Percentiles rank a stretch among this genome's conserved stretches.
Evolutionary conservation across 2,797 vertebrate species (phyloP).

Genomic region (Erethizon dorsatum): DNA sequence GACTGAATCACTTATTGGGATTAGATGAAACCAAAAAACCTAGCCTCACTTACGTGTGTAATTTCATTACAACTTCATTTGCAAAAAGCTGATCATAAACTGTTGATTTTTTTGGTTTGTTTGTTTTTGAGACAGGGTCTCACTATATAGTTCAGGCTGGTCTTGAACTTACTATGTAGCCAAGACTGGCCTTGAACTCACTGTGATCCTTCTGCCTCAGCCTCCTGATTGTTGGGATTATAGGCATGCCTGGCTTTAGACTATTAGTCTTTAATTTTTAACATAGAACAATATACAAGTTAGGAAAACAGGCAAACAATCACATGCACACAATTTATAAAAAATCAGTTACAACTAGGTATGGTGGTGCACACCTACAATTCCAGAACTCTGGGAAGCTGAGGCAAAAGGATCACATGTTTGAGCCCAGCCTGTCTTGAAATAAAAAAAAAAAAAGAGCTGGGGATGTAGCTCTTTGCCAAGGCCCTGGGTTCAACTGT

Average conservation of each 20-base stretch:
- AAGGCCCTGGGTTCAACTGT: not conserved
- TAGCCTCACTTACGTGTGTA: not conserved
- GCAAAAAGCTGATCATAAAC: not conserved
- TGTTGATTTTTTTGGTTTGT: not conserved
- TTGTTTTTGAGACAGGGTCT: not conserved
- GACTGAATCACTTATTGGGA: not conserved
- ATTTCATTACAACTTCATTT: conserved; percentile 3
- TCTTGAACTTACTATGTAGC: not conserved
- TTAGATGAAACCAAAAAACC: not conserved
- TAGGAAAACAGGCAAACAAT: not conserved
- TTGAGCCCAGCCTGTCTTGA: not conserved
- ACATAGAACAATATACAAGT: not conserved
- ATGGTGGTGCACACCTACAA: not conserved
- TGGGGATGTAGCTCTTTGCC: not conserved
- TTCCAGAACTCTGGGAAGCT: not conserved
- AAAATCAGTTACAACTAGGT: not conserved
- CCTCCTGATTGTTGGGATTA: not conserved
- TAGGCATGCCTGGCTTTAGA: not conserved
- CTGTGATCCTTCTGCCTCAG: not conserved
- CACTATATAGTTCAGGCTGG: not conserved
- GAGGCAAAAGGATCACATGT: not conserved
- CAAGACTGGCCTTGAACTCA: not conserved
- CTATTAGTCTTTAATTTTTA: not conserved
- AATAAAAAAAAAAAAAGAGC: not conserved
- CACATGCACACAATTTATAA: not conserved